These are phyloP conservation scores for Chymomyza caudatula DNA, from an alignment of 2,888 invertebrate genomes.

Conservation along the genomic window DNA sequence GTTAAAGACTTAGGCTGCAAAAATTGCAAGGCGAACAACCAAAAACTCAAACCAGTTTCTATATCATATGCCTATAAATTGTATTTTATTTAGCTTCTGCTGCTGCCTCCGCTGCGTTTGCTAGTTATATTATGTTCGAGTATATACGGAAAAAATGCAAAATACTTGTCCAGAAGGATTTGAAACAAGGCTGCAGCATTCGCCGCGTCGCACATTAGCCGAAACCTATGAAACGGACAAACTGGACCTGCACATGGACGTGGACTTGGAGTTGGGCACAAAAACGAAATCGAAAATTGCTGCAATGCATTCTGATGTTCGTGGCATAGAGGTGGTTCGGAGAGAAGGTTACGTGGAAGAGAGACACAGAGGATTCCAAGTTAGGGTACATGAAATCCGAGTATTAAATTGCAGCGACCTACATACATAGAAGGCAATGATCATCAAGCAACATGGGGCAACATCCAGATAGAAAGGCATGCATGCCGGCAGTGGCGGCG, in stretches of 20 bases:
- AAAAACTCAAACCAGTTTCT: not conserved
- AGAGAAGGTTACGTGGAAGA: not conserved
- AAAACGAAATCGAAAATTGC: conserved; percentile 53
- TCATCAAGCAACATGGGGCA: conserved; percentile 16
- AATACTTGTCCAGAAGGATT: conserved; percentile 26
- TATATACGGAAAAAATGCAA: not conserved
- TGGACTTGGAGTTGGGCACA: conserved; percentile 16
- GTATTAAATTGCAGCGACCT: conserved; percentile 78
- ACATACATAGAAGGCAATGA: conserved; percentile 62
- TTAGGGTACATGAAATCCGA: conserved; percentile 42
- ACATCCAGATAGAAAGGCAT: conserved; percentile 5
- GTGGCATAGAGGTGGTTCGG: too few relatives aligned
- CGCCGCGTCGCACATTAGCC: conserved; percentile 25
- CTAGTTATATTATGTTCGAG: not conserved
- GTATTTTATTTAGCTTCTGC: not conserved
- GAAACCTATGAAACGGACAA: conserved; percentile 51
- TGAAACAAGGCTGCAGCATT: conserved; percentile 21
- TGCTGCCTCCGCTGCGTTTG: not conserved
- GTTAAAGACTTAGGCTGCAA: conserved; percentile 7
- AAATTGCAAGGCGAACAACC: conserved; percentile 14
- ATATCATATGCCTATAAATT: not conserved
- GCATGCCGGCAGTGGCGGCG: not conserved
- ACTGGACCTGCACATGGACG: not conserved
- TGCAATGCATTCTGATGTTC: conserved; percentile 29
- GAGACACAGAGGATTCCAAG: not conserved